phyloP scores from a whole-genome alignment of 2,113 vertebrate species.

The Entelurus aequoreus region DNA sequence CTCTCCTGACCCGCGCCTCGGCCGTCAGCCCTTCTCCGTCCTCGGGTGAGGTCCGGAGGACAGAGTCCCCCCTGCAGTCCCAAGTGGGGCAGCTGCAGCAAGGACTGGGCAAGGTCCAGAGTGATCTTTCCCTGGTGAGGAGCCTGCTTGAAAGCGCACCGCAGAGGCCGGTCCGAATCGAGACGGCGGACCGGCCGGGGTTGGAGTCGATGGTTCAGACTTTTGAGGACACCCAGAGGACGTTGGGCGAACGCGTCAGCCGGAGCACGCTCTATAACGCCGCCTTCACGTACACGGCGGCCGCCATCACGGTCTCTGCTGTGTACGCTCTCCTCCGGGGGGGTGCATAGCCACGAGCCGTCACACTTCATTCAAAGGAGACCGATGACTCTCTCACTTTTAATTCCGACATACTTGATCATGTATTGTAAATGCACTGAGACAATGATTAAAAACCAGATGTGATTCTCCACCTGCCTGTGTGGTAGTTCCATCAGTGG shows the following conservation, averaged over 20 bases:
- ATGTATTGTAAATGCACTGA: too few relatives aligned
- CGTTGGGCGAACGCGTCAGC: slow-evolving; percentile 77
- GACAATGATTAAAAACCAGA: not conserved
- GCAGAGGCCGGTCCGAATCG: not conserved
- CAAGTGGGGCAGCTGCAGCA: slow-evolving; percentile 36
- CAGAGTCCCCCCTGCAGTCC: slow-evolving; percentile 43
- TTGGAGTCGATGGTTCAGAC: slow-evolving; percentile 65
- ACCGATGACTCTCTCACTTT: too few relatives aligned
- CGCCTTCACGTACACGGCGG: slow-evolving; percentile 70
- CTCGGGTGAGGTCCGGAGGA: slow-evolving; percentile 34
- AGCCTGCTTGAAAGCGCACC: slow-evolving; percentile 35
- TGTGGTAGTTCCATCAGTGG: not conserved
- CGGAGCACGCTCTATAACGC: slow-evolving; percentile 78
- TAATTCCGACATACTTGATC: too few relatives aligned
- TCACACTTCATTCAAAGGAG: too few relatives aligned
- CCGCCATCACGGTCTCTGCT: slow-evolving; percentile 76
- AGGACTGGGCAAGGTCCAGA: slow-evolving; percentile 33
- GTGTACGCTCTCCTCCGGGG: slow-evolving; percentile 84
- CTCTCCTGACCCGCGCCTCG: not conserved
- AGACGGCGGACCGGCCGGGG: slow-evolving; percentile 32
- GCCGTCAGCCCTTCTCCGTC: slow-evolving; percentile 35
- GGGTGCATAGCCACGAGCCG: slow-evolving; percentile 10
- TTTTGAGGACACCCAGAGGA: slow-evolving; percentile 75
- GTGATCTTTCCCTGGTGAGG: slow-evolving; percentile 39
- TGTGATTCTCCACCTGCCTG: not conserved